Conservation (phyloP, 2,888 invertebrate genomes). For the Gibbula magus region DNA sequence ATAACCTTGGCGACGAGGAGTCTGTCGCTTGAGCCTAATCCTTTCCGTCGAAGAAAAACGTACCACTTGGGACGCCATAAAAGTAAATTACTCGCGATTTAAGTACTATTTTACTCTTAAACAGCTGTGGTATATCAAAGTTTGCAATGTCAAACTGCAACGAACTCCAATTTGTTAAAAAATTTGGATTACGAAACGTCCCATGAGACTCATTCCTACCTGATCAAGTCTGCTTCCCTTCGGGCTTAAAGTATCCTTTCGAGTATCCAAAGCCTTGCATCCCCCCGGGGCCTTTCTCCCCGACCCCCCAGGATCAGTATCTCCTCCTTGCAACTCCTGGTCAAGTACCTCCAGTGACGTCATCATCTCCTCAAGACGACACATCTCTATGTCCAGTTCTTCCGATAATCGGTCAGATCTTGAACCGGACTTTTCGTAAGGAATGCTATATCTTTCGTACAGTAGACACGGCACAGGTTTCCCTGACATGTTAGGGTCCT, state of each 20-base stretch:
- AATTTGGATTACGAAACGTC: too few relatives aligned
- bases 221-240: not conserved
- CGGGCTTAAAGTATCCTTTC: not conserved
- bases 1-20: not conserved
- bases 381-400: slow-evolving; percentile 45
- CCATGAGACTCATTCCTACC: not conserved
- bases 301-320: slow-evolving; percentile 34
- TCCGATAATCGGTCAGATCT: slow-evolving; percentile 30
- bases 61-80: not conserved
- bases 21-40: not conserved
- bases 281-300: not conserved
- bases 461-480: not conserved
- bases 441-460: not conserved
- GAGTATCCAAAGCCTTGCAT: not conserved
- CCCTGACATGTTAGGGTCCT: too few relatives aligned
- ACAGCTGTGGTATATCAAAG: too few relatives aligned
- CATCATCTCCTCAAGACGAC: slow-evolving; percentile 44
- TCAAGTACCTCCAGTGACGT: slow-evolving; percentile 44
- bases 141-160: too few relatives aligned
- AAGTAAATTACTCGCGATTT: not conserved
- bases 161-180: too few relatives aligned
- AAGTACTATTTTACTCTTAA: not conserved
- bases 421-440: not conserved
- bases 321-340: slow-evolving; percentile 35
- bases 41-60: not conserved